Evolutionary conservation across 2,888 invertebrate genomes (phyloP).

Genomic region (Crocallis elinguaria): DNA sequence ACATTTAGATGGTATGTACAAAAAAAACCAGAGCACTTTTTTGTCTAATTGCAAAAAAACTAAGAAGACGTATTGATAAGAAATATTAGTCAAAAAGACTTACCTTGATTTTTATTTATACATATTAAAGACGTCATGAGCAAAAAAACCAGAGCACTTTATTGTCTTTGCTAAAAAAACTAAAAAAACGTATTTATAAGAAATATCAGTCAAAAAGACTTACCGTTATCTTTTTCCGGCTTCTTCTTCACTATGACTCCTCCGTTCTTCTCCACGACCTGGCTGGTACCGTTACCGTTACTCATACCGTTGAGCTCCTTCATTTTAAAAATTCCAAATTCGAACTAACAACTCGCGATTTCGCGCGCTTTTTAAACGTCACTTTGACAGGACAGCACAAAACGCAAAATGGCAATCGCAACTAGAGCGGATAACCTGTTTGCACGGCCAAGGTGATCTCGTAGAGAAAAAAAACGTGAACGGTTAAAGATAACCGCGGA

Average conservation of each 20-base stretch:
- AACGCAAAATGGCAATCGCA: conserved; percentile 61
- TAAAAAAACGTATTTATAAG: background rate
- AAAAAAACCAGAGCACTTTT: too few relatives aligned
- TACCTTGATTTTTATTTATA: conserved; percentile 66
- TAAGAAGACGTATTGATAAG: background rate
- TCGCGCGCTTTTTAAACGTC: conserved; percentile 76
- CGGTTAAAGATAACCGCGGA: conserved; percentile 23
- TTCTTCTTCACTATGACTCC: conserved; percentile 67
- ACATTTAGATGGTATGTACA: too few relatives aligned
- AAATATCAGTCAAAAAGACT: conserved; percentile 41
- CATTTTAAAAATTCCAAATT: conserved; percentile 54
- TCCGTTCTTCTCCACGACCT: conserved; percentile 62
- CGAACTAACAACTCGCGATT: conserved; percentile 38
- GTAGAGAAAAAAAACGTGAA: conserved; percentile 45
- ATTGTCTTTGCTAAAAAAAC: too few relatives aligned
- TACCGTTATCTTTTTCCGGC: conserved; percentile 62
- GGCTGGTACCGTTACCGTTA: conserved; percentile 62
- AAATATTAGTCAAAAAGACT: conserved; percentile 41
- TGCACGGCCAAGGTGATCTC: conserved; percentile 68
- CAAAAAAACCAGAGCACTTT: too few relatives aligned
- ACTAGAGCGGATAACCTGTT: conserved; percentile 58
- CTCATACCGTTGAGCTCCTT: conserved; percentile 72
- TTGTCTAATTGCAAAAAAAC: too few relatives aligned
- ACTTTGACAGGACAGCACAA: conserved; percentile 64
- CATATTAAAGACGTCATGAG: too few relatives aligned